Percentiles rank a stretch among this genome's conserved stretches.
Conservation (phyloP, 2,888 invertebrate species). For the Sarcophaga carnaria region DNA sequence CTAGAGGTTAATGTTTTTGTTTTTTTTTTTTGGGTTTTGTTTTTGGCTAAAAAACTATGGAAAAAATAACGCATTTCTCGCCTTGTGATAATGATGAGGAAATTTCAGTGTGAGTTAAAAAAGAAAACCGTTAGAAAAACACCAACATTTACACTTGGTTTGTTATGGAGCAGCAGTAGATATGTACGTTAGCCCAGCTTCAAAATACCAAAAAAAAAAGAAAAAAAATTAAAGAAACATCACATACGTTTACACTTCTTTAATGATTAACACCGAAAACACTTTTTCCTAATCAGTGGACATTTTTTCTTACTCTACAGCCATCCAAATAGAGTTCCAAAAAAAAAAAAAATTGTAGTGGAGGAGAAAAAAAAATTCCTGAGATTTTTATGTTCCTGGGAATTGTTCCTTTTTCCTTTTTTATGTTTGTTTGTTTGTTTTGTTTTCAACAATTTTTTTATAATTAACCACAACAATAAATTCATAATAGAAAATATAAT, state of each 20-base stretch:
- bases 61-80: slow-evolving; percentile 61
- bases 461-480: slow-evolving; percentile 46
- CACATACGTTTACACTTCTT: slow-evolving; percentile 22
- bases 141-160: slow-evolving; percentile 62
- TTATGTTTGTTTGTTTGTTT: neutral
- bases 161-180: neutral
- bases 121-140: slow-evolving; percentile 57
- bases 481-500: neutral
- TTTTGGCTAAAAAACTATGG: neutral
- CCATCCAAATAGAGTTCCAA: neutral
- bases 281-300: slow-evolving; percentile 67
- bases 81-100: slow-evolving; percentile 57
- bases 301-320: slow-evolving; percentile 44
- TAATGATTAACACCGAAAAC: slow-evolving; percentile 60
- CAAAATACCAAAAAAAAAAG: too few relatives aligned
- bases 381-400: slow-evolving; percentile 38
- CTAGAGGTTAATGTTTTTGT: slow-evolving; percentile 52
- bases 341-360: slow-evolving; percentile 5
- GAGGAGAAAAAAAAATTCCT: neutral
- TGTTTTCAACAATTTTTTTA: slow-evolving; percentile 1
- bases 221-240: too few relatives aligned
- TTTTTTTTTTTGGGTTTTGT: neutral
- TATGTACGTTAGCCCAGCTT: too few relatives aligned
- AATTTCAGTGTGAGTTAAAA: neutral
- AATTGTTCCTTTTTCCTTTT: neutral